Percentiles rank a stretch among this genome's conserved stretches.
These are phyloP conservation scores for Diadophis punctatus DNA, from an alignment of 2,113 vertebrate genomes.

Conservation along the genomic window DNA sequence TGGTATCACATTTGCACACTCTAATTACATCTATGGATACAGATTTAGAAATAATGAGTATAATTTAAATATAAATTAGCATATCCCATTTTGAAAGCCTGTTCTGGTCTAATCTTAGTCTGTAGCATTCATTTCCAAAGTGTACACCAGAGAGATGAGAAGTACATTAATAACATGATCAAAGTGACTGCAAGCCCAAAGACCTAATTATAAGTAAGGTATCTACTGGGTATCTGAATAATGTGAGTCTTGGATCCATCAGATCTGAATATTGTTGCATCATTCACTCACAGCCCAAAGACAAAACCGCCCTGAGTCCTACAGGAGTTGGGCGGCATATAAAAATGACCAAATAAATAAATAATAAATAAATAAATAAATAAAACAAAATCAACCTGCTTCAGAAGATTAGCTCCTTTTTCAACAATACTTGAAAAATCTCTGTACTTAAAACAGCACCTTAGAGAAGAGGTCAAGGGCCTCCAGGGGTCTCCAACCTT, in stretches of 20 bases:
- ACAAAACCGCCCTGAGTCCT: no score
- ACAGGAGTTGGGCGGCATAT: no score
- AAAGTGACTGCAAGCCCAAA: not conserved
- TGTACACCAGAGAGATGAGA: not conserved
- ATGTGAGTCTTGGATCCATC: not conserved
- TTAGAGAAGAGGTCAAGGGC: not conserved
- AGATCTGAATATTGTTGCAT: not conserved
- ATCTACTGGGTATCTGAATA: not conserved
- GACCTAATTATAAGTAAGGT: not conserved
- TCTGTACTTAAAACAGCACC: not conserved
- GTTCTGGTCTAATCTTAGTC: constrained; percentile 1
- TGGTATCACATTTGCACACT: not conserved
- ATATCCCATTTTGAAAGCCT: not conserved
- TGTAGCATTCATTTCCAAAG: not conserved
- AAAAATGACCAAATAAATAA: no score
- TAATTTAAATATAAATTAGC: not conserved
- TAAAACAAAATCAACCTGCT: not conserved
- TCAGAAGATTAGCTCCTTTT: not conserved
- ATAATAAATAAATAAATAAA: no score
- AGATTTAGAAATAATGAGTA: not conserved
- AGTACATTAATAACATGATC: not conserved
- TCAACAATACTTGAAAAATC: not conserved
- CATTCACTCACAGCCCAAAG: not conserved
- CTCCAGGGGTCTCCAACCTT: no score
- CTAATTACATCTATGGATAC: not conserved